phyloP scores from a whole-genome alignment of 2,797 vertebrate genomes.

The Buphagus erythrorhynchus region DNA sequence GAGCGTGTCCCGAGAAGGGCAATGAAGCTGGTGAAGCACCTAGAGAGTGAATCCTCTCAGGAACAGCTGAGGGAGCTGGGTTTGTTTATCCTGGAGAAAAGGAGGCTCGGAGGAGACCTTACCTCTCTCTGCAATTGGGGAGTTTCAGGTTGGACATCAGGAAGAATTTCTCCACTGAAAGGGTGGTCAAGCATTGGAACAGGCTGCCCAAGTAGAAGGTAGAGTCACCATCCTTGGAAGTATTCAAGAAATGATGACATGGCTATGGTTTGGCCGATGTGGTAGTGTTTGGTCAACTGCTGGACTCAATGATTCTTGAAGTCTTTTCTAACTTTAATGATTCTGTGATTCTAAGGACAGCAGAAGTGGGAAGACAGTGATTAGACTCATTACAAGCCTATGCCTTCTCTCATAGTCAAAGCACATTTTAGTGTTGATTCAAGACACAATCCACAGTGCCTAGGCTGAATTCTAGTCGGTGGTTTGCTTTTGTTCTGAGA shows the following conservation, averaged over 20 bases:
- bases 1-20: background rate
- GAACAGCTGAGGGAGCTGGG: background rate
- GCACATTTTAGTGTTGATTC: background rate
- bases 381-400: background rate
- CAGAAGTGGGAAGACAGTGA: background rate
- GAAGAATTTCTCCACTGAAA: background rate
- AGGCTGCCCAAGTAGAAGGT: background rate
- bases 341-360: background rate
- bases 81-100: background rate
- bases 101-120: background rate
- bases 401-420: background rate
- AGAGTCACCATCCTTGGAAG: background rate
- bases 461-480: background rate
- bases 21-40: background rate
- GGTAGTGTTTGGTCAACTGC: background rate
- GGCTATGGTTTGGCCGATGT: background rate
- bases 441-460: background rate
- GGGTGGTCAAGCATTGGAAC: background rate
- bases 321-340: background rate
- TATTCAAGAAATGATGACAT: fast-evolving
- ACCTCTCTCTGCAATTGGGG: background rate
- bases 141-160: background rate
- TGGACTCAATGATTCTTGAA: background rate
- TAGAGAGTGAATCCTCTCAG: background rate
- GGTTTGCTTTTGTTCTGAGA: background rate